phyloP scores from a whole-genome alignment of 2,888 invertebrate species.

The Pinctada fucata region DNA sequence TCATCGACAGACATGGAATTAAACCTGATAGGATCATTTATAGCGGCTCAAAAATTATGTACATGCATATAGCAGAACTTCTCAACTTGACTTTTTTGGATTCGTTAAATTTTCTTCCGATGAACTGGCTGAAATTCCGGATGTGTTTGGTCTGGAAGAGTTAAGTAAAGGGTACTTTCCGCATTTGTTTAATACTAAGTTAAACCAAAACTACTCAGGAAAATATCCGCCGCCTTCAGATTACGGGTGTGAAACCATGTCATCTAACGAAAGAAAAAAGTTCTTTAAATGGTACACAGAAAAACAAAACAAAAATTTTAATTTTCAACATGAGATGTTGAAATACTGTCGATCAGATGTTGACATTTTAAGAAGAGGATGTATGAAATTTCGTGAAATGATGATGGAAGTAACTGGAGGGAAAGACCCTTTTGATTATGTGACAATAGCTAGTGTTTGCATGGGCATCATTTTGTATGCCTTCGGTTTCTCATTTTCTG shows the following conservation, averaged over 20 bases:
- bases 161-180: constrained; percentile 55
- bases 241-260: constrained; percentile 43
- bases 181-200: constrained; percentile 43
- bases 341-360: constrained; percentile 47
- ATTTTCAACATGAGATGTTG: constrained; percentile 46
- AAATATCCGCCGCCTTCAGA: constrained; percentile 34
- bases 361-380: constrained; percentile 18
- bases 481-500: too few relatives aligned
- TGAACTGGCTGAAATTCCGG: constrained; percentile 42
- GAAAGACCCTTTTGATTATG: constrained; percentile 26
- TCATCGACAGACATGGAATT: constrained; percentile 14
- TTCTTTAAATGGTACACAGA: constrained; percentile 41
- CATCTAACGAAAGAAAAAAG: constrained; percentile 28
- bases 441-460: constrained; percentile 30
- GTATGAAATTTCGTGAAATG: constrained; percentile 11
- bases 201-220: constrained; percentile 45
- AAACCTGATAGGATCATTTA: too few relatives aligned
- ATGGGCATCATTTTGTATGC: too few relatives aligned
- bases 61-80: constrained; percentile 29
- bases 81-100: constrained; percentile 43
- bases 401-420: constrained; percentile 15
- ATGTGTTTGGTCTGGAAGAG: constrained; percentile 42
- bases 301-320: constrained; percentile 29
- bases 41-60: too few relatives aligned
- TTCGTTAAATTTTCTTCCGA: constrained; percentile 45